phyloP scores from a whole-genome alignment of 64 coral and sea anemone species.

The Stichodactyla mertensii region DNA sequence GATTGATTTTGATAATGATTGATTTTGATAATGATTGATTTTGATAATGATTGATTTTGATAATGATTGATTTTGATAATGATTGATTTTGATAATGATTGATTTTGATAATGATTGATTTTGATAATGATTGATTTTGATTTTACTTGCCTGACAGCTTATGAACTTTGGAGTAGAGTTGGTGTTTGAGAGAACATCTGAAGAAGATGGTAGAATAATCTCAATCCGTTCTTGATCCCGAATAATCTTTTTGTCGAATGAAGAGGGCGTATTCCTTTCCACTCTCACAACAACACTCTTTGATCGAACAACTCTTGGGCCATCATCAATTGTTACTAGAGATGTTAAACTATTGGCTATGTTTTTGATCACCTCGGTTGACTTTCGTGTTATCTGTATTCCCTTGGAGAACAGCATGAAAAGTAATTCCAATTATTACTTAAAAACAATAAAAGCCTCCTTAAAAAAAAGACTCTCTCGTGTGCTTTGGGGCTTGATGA shows the following conservation, averaged over 20 bases:
- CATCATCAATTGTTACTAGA: neutral
- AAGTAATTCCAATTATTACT: neutral
- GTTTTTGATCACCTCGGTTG: neutral
- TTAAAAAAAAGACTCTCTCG: too few species aligned
- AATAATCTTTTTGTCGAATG: neutral
- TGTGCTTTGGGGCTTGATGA: too few species aligned
- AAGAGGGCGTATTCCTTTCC: neutral
- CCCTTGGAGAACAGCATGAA: neutral
- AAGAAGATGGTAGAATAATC: neutral
- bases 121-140: neutral
- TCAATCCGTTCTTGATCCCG: neutral
- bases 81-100: too few species aligned
- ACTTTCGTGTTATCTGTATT: neutral
- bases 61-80: too few species aligned
- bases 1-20: too few species aligned
- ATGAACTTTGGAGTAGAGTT: neutral
- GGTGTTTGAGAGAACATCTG: neutral
- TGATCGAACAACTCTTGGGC: neutral
- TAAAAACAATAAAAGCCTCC: too few species aligned
- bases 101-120: too few species aligned
- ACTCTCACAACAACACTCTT: neutral
- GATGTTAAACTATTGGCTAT: neutral
- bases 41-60: too few species aligned
- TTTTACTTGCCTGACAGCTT: neutral
- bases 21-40: too few species aligned